phyloP scores from a whole-genome alignment of 1,140 invertebrate genomes.

The Microvelia longipes region DNA sequence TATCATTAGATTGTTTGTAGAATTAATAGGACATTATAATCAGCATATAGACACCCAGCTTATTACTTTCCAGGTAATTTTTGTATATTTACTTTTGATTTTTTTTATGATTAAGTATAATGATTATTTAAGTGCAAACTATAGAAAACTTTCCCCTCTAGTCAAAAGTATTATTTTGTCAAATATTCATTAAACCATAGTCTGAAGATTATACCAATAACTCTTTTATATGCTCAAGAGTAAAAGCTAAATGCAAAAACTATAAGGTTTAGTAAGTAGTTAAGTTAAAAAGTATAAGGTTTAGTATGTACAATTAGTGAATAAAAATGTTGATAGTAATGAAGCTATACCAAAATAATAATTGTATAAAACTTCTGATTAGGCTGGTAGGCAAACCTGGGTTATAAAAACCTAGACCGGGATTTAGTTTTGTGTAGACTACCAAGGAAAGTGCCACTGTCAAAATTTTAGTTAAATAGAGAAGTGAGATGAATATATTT shows the following conservation, averaged over 20 bases:
- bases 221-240: not conserved
- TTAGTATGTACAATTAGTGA: no score
- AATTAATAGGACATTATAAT: constrained; percentile 43
- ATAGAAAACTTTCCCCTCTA: not conserved
- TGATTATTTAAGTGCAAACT: not conserved
- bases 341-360: no score
- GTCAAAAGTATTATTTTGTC: not conserved
- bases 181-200: not conserved
- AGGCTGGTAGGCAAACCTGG: no score
- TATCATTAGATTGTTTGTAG: constrained; percentile 48
- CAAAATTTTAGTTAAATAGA: no score
- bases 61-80: constrained; percentile 16
- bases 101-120: not conserved
- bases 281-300: no score
- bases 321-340: no score
- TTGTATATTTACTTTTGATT: not conserved
- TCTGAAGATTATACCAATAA: not conserved
- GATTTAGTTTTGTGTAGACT: no score
- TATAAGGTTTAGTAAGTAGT: not conserved
- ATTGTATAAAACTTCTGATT: no score
- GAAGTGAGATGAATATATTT: no score
- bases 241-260: not conserved
- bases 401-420: no score
- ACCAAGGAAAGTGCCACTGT: no score
- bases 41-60: constrained; percentile 21